Conservation (phyloP, 2,113 vertebrate species). For the Chauna torquata region DNA sequence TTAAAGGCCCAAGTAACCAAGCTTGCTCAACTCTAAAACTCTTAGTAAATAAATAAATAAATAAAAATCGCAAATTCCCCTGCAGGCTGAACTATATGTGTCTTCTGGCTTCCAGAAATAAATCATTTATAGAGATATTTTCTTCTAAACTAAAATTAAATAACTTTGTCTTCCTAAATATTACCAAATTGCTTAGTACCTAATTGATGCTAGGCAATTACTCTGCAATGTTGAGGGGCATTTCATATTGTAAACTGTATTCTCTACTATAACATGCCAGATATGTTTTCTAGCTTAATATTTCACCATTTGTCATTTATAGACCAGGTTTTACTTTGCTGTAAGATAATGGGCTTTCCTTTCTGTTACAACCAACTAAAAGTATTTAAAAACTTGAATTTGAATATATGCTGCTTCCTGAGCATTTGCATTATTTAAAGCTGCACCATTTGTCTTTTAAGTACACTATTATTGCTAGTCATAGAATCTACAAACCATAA, state of each 20-base stretch:
- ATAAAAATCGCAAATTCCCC: neutral
- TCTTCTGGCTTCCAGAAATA: neutral
- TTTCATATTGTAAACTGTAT: neutral
- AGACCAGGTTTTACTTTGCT: neutral
- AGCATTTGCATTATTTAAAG: slow-evolving; percentile 13
- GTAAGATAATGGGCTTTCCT: neutral
- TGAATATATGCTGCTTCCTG: neutral
- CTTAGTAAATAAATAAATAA: too few species aligned
- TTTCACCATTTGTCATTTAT: neutral
- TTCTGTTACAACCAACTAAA: neutral
- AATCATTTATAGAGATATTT: neutral
- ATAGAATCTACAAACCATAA: neutral
- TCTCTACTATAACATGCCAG: neutral
- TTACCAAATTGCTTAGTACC: neutral
- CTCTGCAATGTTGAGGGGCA: neutral
- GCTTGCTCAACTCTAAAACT: neutral
- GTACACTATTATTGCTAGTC: neutral
- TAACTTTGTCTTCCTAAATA: neutral
- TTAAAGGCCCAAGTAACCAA: neutral
- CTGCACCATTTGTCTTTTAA: neutral
- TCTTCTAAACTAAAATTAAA: neutral
- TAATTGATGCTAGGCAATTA: neutral
- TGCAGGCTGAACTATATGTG: neutral
- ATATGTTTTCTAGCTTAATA: neutral
- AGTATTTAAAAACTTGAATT: neutral